A percentile compares a stretch with the other conserved stretches of the same genome.
phyloP scores from a whole-genome alignment of 1,140 invertebrate species.

The Listronotus bonariensis region DNA sequence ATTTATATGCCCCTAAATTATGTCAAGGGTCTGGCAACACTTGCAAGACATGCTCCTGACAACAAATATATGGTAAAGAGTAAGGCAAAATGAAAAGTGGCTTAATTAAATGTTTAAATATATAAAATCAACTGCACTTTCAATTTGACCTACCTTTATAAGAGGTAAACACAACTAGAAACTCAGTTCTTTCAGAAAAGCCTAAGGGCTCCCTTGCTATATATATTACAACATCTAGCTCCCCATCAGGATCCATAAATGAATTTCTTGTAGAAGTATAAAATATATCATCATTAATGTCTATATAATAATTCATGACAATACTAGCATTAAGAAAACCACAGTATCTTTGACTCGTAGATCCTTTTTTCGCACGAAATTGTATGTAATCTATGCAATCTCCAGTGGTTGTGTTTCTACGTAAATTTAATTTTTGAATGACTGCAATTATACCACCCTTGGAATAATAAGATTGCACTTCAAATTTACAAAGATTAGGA shows the following conservation, averaged over 20 bases:
- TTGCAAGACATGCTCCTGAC: too few relatives aligned
- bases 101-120: constrained; percentile 3
- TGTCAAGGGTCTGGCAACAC: too few relatives aligned
- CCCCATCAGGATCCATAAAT: constrained; percentile 7
- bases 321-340: constrained; percentile 2
- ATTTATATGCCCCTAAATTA: too few relatives aligned
- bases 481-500: constrained; percentile 8
- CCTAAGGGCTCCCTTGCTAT: constrained; percentile 2
- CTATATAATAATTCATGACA: background rate
- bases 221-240: constrained; percentile 18
- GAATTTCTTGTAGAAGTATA: constrained; percentile 3
- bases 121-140: background rate
- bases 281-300: background rate
- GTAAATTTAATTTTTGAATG: constrained; percentile 17
- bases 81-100: too few relatives aligned
- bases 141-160: constrained; percentile 12
- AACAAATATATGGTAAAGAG: too few relatives aligned
- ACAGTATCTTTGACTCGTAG: constrained; percentile 6
- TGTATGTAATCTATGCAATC: constrained; percentile 19
- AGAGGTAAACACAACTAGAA: constrained; percentile 20
- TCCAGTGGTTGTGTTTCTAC: background rate
- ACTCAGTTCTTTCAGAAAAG: constrained; percentile 4
- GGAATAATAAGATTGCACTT: constrained; percentile 8
- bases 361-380: constrained; percentile 7
- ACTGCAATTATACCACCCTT: constrained; percentile 22